Conservation (phyloP, 37 sponge, comb jelly and placozoan genomes). For the Oopsacas minuta region DNA sequence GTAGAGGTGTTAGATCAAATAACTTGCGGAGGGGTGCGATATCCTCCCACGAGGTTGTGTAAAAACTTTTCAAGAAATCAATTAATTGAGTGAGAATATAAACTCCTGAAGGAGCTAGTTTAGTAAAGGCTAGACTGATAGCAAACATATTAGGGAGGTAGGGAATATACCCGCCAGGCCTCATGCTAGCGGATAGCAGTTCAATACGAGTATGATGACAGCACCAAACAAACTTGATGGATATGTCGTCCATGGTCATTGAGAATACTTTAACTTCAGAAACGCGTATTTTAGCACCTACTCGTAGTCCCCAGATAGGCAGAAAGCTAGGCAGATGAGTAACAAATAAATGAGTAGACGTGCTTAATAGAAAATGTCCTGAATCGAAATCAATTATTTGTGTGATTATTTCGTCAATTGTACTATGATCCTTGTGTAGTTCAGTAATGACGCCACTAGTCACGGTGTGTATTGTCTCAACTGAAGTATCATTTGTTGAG, state of each 20-base stretch:
- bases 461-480: not conserved
- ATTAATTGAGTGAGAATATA: not conserved
- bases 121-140: not conserved
- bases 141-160: not conserved
- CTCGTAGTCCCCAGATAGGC: not conserved
- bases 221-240: not conserved
- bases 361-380: not conserved
- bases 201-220: not conserved
- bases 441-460: not conserved
- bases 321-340: not conserved
- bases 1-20: not conserved
- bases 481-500: not conserved
- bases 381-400: not conserved
- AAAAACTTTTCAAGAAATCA: not conserved
- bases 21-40: not conserved
- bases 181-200: not conserved
- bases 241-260: not conserved
- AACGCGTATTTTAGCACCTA: not conserved
- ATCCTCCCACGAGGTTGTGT: not conserved
- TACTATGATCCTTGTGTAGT: not conserved
- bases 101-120: not conserved
- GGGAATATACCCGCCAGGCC: not conserved
- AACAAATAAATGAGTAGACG: not conserved
- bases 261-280: not conserved
- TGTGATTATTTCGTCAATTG: not conserved